These are phyloP conservation scores for Tetragnatha montana DNA, from an alignment of 2,888 invertebrate genomes.

Conservation along the genomic window DNA sequence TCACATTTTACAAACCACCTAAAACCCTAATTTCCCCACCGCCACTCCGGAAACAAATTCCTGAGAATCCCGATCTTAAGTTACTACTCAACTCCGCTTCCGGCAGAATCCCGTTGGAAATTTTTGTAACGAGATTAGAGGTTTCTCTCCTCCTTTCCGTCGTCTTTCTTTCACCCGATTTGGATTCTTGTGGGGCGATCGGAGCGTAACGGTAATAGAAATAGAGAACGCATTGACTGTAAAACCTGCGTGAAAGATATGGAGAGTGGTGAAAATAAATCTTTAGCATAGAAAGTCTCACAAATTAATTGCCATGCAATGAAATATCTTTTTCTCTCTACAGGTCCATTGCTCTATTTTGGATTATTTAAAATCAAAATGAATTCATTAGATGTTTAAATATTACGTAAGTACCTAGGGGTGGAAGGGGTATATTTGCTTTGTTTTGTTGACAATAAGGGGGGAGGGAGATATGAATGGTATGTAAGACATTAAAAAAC, in stretches of 20 bases:
- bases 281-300: no score
- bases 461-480: no score
- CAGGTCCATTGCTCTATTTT: no score
- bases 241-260: background rate
- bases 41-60: background rate
- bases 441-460: no score
- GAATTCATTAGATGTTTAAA: no score
- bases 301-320: no score
- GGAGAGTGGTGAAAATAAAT: background rate
- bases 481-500: no score
- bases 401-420: no score
- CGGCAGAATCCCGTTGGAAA: constrained; percentile 25
- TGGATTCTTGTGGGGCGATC: background rate
- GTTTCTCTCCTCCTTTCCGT: background rate
- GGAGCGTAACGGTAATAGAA: background rate
- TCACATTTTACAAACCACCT: no score
- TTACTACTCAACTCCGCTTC: constrained; percentile 37
- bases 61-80: constrained; percentile 15
- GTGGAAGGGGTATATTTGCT: no score
- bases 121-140: constrained; percentile 37
- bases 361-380: no score
- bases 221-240: background rate
- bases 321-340: no score
- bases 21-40: background rate
- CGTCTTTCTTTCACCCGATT: background rate